Conservation (phyloP, 53 echinoderm and acorn worm species). For the Luidia sarsii region DNA sequence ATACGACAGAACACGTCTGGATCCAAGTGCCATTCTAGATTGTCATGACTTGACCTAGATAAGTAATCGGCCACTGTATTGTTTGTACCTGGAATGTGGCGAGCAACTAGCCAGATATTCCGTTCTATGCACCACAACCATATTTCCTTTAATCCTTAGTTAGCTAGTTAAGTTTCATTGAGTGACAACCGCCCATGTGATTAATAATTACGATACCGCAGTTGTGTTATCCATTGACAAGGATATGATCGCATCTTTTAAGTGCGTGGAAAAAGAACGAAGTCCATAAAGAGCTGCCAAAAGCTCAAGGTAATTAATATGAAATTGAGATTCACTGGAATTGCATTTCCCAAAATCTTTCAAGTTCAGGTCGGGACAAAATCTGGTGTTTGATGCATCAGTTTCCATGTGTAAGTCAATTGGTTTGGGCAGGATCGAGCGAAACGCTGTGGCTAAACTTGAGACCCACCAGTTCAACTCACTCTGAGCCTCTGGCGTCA, state of each 20-base stretch:
- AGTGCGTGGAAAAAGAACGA: not conserved
- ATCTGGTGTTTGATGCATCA: not conserved
- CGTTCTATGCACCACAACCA: too few relatives aligned
- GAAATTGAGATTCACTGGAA: not conserved
- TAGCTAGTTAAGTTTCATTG: too few relatives aligned
- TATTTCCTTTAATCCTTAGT: too few relatives aligned
- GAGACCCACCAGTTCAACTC: not conserved
- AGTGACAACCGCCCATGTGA: too few relatives aligned
- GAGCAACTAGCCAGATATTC: too few relatives aligned
- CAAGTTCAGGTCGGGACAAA: not conserved
- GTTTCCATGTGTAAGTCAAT: not conserved
- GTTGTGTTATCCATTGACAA: not conserved
- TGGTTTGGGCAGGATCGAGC: not conserved
- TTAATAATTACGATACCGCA: not conserved
- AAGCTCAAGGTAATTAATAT: conserved; percentile 8
- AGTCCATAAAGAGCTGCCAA: not conserved
- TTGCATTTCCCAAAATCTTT: too few relatives aligned
- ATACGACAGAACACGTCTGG: too few relatives aligned
- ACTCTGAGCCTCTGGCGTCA: not conserved
- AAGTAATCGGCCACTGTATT: too few relatives aligned
- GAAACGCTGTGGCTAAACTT: not conserved
- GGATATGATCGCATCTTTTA: not conserved
- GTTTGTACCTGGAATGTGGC: too few relatives aligned
- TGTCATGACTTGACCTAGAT: too few relatives aligned
- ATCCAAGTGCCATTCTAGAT: too few relatives aligned